These are phyloP conservation scores for Drosophila buzzatii DNA, from an alignment of 2,888 invertebrate genomes.

Conservation along the genomic window DNA sequence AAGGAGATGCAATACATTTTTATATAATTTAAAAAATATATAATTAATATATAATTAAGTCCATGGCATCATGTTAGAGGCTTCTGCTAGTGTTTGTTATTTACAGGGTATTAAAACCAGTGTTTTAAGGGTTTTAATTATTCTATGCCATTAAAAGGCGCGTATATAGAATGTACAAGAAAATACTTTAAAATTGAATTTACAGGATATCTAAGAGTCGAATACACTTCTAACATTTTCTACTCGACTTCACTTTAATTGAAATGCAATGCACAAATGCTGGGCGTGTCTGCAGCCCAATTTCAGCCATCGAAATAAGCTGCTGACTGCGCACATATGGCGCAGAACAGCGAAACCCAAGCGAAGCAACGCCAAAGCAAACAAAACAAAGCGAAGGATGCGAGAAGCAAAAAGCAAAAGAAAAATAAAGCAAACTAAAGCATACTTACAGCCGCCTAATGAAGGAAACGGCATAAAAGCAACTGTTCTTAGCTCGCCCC, in stretches of 20 bases:
- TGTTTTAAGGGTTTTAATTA: too few species aligned
- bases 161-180: background rate
- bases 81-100: background rate
- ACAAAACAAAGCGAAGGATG: conserved; percentile 23
- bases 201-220: conserved; percentile 18
- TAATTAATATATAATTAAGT: too few species aligned
- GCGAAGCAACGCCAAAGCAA: conserved; percentile 27
- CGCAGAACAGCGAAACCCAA: conserved; percentile 20
- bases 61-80: too few species aligned
- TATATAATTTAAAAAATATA: too few species aligned
- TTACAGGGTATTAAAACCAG: background rate
- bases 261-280: conserved; percentile 59
- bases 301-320: conserved; percentile 36
- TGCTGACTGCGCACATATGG: conserved; percentile 58
- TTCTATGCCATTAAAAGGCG: too few species aligned
- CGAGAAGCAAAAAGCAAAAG: background rate
- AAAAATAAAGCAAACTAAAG: conserved; percentile 42
- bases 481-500: conserved; percentile 29
- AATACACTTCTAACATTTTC: background rate
- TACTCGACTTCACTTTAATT: conserved; percentile 35
- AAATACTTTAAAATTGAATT: too few species aligned
- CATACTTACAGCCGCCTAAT: conserved; percentile 66
- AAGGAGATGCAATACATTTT: too few species aligned
- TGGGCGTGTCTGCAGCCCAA: conserved; percentile 37
- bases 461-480: conserved; percentile 69